Evolutionary conservation across 2,113 vertebrate genomes (phyloP).

Genomic region (Mormoops blainvillei): DNA sequence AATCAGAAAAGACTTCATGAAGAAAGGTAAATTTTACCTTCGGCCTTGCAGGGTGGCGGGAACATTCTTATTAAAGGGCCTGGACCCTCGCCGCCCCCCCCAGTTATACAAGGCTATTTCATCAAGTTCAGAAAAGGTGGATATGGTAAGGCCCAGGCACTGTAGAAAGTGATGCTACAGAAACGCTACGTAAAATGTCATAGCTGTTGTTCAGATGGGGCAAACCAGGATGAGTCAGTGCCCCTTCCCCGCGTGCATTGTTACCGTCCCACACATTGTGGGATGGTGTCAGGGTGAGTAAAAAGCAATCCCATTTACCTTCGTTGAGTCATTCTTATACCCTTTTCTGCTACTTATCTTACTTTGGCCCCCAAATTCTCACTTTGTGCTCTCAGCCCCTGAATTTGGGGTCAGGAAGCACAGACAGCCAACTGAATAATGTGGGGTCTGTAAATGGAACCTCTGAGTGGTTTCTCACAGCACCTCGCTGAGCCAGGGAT

Average conservation of each 20-base stretch:
- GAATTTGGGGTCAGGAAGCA: not conserved
- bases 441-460: not conserved
- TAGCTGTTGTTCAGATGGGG: slow-evolving; percentile 8
- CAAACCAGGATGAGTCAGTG: slow-evolving; percentile 8
- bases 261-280: not conserved
- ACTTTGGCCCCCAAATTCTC: not conserved
- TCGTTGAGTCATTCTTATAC: not conserved
- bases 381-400: not conserved
- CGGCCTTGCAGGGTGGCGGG: not conserved
- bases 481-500: not conserved
- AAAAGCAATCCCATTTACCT: not conserved
- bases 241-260: not conserved
- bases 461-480: not conserved
- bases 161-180: not conserved
- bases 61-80: not conserved
- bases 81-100: not conserved
- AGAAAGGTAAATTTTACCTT: not conserved
- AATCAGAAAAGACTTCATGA: not conserved
- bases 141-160: not conserved
- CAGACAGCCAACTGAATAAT: not conserved
- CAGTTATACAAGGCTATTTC: not conserved
- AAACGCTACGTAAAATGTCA: slow-evolving; percentile 40
- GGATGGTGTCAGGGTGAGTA: not conserved
- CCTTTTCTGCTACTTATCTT: not conserved
- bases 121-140: not conserved